phyloP scores from a whole-genome alignment of 2,113 vertebrate species.

The Zosterops hypoxanthus region DNA sequence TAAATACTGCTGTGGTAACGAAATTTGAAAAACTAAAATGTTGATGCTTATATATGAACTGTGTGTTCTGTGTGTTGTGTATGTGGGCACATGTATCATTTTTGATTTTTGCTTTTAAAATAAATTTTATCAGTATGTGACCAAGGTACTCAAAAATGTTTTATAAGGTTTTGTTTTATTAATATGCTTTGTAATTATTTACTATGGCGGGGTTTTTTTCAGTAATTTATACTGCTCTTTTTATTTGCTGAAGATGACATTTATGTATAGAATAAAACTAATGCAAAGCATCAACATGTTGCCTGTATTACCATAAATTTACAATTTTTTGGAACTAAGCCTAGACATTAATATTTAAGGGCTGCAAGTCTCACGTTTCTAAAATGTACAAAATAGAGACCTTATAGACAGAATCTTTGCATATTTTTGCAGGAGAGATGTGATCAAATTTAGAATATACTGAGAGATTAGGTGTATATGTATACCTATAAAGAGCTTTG shows the following conservation, averaged over 20 bases:
- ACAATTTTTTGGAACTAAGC: neutral
- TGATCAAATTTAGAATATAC: neutral
- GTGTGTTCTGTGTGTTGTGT: neutral
- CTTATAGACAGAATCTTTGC: neutral
- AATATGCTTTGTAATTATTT: neutral
- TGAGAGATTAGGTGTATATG: neutral
- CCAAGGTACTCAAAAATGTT: neutral
- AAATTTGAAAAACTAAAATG: neutral
- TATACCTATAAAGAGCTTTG: neutral
- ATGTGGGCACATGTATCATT: neutral
- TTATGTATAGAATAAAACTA: conserved; percentile 24
- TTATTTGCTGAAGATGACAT: conserved; percentile 2
- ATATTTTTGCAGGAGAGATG: neutral
- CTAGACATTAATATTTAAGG: neutral
- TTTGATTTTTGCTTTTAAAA: conserved; percentile 35
- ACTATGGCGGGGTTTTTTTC: neutral
- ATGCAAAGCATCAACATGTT: neutral
- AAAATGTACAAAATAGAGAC: neutral
- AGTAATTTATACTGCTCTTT: neutral
- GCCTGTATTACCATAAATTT: neutral
- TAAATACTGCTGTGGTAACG: neutral
- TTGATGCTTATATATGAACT: neutral
- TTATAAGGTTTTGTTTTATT: neutral
- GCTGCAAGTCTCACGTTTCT: neutral
- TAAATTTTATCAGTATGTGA: conserved; percentile 4